Percentiles rank a stretch among this genome's conserved stretches.
Conservation (phyloP, 2,888 invertebrate species). For the Limnephilus marmoratus region DNA sequence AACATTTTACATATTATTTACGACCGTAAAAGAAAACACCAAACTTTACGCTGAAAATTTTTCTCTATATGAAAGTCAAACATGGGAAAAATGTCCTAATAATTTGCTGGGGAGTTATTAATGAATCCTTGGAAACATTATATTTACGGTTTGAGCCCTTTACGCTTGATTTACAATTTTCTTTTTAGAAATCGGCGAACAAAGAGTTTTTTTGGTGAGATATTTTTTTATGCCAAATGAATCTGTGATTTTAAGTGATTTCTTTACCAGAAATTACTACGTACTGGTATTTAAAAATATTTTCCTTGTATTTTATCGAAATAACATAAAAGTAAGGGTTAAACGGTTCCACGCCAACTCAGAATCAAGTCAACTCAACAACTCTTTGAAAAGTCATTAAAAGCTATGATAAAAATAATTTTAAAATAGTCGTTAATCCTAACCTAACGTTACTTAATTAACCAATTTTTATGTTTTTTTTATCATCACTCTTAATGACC, state of each 20-base stretch:
- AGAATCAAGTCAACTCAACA: too few relatives aligned
- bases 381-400: too few relatives aligned
- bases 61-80: background rate
- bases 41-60: background rate
- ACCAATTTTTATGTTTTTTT: too few relatives aligned
- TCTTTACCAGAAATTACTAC: background rate
- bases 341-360: too few relatives aligned
- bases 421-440: too few relatives aligned
- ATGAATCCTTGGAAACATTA: background rate
- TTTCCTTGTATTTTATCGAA: too few relatives aligned
- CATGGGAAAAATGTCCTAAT: background rate
- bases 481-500: too few relatives aligned
- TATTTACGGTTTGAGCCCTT: background rate
- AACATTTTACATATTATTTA: background rate
- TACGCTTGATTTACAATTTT: background rate
- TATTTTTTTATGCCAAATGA: background rate
- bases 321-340: too few relatives aligned
- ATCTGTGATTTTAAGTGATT: background rate
- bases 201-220: background rate
- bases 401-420: too few relatives aligned
- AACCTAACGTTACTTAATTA: too few relatives aligned
- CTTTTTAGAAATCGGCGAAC: background rate
- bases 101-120: background rate
- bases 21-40: background rate
- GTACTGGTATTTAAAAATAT: too few relatives aligned